These are phyloP conservation scores for Drosophila atripex DNA, from an alignment of 2,888 invertebrate genomes.

Conservation along the genomic window DNA sequence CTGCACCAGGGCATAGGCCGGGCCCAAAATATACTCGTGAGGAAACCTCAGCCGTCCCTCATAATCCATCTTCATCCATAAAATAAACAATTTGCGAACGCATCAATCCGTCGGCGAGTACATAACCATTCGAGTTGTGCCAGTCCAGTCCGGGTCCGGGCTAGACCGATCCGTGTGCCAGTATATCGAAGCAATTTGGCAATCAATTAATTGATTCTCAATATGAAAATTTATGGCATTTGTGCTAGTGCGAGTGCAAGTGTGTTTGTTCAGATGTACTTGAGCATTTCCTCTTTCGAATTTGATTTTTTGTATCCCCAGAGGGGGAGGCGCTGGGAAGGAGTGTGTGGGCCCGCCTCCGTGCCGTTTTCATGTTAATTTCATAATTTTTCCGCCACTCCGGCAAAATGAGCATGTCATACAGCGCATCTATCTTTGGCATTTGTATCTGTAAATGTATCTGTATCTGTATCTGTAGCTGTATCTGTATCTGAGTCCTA, in stretches of 20 bases:
- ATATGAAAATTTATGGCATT: conserved; percentile 52
- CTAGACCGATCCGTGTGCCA: background rate
- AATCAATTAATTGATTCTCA: conserved; percentile 76
- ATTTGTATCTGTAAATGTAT: conserved; percentile 50
- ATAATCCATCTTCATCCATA: conserved; percentile 80
- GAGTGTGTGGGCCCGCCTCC: conserved; percentile 7
- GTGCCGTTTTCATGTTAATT: conserved; percentile 69
- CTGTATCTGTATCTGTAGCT: too few species aligned
- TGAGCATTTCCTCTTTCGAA: conserved; percentile 55
- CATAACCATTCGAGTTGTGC: conserved; percentile 43
- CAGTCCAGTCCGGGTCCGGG: background rate
- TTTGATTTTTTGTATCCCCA: conserved; percentile 7
- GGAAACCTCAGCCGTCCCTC: conserved; percentile 48
- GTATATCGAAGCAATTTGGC: conserved; percentile 59
- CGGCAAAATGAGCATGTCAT: conserved; percentile 74
- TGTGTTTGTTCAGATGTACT: conserved; percentile 44
- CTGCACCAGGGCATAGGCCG: conserved; percentile 15
- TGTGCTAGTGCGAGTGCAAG: conserved; percentile 7
- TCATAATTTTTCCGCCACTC: conserved; percentile 71
- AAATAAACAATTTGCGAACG: conserved; percentile 66
- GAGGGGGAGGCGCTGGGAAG: background rate
- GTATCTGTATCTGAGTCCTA: conserved; percentile 32
- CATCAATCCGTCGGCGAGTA: conserved; percentile 71
- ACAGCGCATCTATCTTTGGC: conserved; percentile 48
- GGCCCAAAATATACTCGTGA: conserved; percentile 45